These are phyloP conservation scores for Sphaeridia pumilis DNA, from an alignment of 2,888 invertebrate species.

Conservation along the genomic window DNA sequence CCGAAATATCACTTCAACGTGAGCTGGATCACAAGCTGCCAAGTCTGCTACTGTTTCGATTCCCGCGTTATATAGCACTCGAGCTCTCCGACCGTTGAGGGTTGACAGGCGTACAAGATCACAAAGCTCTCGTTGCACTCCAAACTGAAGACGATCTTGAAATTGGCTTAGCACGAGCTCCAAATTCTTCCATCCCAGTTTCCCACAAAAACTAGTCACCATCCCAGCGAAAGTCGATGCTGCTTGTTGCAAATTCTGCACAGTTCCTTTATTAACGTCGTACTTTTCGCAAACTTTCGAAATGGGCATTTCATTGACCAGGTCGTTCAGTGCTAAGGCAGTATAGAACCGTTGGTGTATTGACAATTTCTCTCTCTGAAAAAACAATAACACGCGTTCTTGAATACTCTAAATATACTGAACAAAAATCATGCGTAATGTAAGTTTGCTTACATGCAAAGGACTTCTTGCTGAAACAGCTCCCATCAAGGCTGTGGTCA, in stretches of 20 bases:
- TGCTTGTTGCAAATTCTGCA: conserved; percentile 88
- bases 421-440: too few relatives aligned
- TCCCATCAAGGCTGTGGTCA: conserved; percentile 64
- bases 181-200: conserved; percentile 83
- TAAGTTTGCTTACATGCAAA: conserved; percentile 44
- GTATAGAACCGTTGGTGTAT: conserved; percentile 62
- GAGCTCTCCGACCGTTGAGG: conserved; percentile 70
- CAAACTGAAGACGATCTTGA: conserved; percentile 86
- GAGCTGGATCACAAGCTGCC: conserved; percentile 57
- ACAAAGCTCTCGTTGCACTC: conserved; percentile 79
- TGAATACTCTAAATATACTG: too few relatives aligned
- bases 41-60: conserved; percentile 64
- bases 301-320: conserved; percentile 81
- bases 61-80: conserved; percentile 69
- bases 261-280: conserved; percentile 71
- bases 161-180: conserved; percentile 83
- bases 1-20: conserved; percentile 63
- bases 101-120: conserved; percentile 77
- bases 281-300: conserved; percentile 70
- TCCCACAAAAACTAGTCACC: conserved; percentile 89
- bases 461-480: conserved; percentile 48
- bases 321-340: conserved; percentile 79
- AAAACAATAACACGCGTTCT: not conserved
- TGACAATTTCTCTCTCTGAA: conserved; percentile 32
- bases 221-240: conserved; percentile 94